A percentile compares a stretch with the other conserved stretches of the same genome.
These are phyloP conservation scores for Belgica antarctica DNA, from an alignment of 2,888 invertebrate genomes.

Conservation along the genomic window DNA sequence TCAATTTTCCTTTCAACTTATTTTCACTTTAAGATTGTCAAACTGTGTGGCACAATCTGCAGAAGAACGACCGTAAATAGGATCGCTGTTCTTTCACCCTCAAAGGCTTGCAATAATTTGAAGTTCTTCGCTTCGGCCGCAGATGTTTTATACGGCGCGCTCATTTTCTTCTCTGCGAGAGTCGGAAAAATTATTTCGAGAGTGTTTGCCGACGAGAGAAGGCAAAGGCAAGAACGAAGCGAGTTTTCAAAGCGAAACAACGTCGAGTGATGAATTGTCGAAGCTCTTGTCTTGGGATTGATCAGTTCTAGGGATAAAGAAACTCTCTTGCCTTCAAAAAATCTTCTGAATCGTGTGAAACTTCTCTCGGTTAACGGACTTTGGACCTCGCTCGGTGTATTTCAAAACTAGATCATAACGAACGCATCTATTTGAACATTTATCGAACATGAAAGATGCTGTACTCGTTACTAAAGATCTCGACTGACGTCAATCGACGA, in stretches of 20 bases:
- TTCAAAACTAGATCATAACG: background rate
- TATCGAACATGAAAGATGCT: background rate
- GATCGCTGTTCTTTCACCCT: background rate
- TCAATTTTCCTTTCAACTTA: conserved; percentile 11
- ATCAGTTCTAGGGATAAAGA: background rate
- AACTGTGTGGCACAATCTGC: conserved; percentile 9
- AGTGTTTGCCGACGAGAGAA: too few species aligned
- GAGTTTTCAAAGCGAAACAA: background rate
- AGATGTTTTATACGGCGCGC: conserved; percentile 20
- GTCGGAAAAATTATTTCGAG: too few species aligned
- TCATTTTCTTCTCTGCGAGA: conserved; percentile 11
- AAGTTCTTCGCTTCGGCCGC: conserved; percentile 1
- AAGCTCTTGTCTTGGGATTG: background rate
- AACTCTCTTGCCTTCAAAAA: background rate
- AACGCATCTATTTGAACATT: background rate
- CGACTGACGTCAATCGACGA: background rate
- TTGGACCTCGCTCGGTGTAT: background rate
- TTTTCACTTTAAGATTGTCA: conserved; percentile 15
- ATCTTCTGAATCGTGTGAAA: conserved; percentile 4
- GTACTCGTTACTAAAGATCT: background rate
- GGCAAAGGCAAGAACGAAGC: background rate
- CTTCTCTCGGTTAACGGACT: background rate
- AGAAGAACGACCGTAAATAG: conserved; percentile 16
- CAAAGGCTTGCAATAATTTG: conserved; percentile 3
- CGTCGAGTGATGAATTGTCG: background rate